Evolutionary conservation across 2,113 vertebrate species (phyloP).

Genomic region (Lipotes vexillifer): DNA sequence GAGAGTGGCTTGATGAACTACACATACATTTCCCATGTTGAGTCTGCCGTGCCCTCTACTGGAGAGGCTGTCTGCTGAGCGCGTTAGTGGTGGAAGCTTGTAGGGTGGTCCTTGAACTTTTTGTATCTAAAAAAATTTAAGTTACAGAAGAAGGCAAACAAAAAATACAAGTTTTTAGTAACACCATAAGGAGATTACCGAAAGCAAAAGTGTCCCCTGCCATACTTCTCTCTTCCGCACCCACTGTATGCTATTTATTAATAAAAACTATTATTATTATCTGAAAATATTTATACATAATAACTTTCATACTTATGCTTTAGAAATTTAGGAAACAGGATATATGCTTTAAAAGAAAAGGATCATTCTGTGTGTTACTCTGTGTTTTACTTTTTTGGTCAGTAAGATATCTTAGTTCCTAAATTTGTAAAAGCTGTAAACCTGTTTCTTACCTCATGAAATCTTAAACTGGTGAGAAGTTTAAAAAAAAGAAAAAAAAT

Average conservation of each 20-base stretch:
- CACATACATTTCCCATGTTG: not conserved
- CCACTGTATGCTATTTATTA: not conserved
- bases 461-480: not conserved
- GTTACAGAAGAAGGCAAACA: not conserved
- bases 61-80: slow-evolving; percentile 3
- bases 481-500: not conserved
- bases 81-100: not conserved
- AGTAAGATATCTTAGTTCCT: not conserved
- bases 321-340: not conserved
- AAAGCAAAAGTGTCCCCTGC: not conserved
- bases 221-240: not conserved
- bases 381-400: not conserved
- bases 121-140: not conserved
- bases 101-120: not conserved
- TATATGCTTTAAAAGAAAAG: not conserved
- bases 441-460: not conserved
- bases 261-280: not conserved
- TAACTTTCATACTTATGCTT: not conserved
- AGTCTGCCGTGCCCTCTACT: slow-evolving; percentile 60
- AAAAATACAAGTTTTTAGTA: not conserved
- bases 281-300: not conserved
- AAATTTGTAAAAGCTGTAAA: slow-evolving; percentile 22
- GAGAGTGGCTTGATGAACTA: not conserved
- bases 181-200: not conserved
- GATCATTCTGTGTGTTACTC: not conserved